Evolutionary conservation across 2,797 vertebrate species (phyloP), one percentile per base, ranked within the genome.

Genomic region (Tapera naevia): DNA sequence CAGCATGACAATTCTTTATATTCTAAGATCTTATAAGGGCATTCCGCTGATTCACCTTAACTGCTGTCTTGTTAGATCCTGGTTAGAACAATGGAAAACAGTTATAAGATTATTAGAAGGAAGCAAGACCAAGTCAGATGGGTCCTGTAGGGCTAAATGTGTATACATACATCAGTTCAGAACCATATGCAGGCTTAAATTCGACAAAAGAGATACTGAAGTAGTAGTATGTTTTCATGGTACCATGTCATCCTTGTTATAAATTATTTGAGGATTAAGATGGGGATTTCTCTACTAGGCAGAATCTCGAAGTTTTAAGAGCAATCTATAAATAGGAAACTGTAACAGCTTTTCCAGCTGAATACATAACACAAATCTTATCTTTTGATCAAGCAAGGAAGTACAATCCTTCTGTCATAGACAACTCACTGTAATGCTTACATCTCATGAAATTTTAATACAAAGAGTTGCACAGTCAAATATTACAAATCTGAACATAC

Each of bases 401-500:
- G 7, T 41, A 45, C 22, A 72, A 39, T 58, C 43, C 43, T 70
- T n/a, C 28, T 2, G 3, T 41, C 69, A 89, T 2, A 80, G 27
- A 53, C 13, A 71, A 71, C 22, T 84, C 19, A 72, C 27, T 45
- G n/a, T 46, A 70, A 57, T 22, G 19, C 7, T 69, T 87, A 0
- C 6, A 45, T 54, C 24, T 58, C 35, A 45, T 30, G 5, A 84
- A 91, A 37, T 41, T 27, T 5, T n/a, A 80, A 70, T 23, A 53
- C 10, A 33, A 56, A 50, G 7, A 33, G 11, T 50, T 91, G 75
- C 17, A 30, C 69, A 91, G 45, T 41, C n/a, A 84, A 75, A 13
- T 24, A 11, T 18, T 11, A 28, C 12, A 18, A 82, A 76, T 48
- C 6, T 30, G 19, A 88, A 94, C 94, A 96, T 98, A 99, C 99